Evolutionary conservation across 2,888 invertebrate genomes (phyloP), one percentile per base, ranked within the genome.

Genomic region (Melinaea menophilus): DNA sequence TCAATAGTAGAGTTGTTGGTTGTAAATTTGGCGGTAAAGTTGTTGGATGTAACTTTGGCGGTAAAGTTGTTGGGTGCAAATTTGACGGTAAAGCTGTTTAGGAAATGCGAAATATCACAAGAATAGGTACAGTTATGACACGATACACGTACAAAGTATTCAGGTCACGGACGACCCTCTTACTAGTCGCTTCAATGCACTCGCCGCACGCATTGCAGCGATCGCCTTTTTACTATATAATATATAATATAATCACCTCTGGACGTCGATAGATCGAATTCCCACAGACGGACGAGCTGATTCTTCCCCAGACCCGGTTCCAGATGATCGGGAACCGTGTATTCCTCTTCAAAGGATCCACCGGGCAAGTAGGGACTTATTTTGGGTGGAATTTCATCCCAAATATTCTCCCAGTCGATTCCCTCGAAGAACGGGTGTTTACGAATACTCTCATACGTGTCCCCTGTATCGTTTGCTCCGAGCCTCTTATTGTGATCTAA

Each of bases 301-400:
- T 94, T 93, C 76, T 95, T 95, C 79, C 96, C 96, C 63, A 98
- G 89, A 9, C 98, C 98, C 1, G 98, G 97, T 85, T 97, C 95
- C 61, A 97, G 90, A 79, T 95, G 92, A 70, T 95, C 95, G 31
- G 95, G 95, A 61, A 95, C 91, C 66, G 92, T 92, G 77, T 94
- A 94, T 72, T 94, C 93, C 70, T 95, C 95, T 74, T 95, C 94
- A 64, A 94, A 91, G 13, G 88, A 85, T 57, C 90, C 88, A 59
- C 96, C 95, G 2, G 97, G 96, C 73, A 97, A 88, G 80, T 95
- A 97, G 0, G 96, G 95, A 78, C 93, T 94, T 66, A 97, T 95
- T 67, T 93, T 93, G 0, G 98, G 98, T 35, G 98, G 97, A 48
- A 93, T 95, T 76, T 94, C 93, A 59, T 93, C 91, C 77, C 94